Evolutionary conservation across 2,797 vertebrate genomes (phyloP), one percentile per base, ranked within the genome.

Genomic region (Alauda arvensis): DNA sequence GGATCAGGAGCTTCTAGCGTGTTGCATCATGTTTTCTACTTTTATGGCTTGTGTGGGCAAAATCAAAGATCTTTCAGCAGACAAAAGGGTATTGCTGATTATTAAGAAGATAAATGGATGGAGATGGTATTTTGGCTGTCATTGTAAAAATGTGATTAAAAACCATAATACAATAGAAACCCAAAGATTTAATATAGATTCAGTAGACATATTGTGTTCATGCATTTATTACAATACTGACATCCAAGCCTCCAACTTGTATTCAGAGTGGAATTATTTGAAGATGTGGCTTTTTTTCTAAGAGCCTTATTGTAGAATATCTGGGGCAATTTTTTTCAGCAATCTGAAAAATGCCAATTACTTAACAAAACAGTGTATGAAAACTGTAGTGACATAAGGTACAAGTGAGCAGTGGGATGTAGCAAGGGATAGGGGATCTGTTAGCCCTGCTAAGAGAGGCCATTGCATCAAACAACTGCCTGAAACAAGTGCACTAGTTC

Each of bases 181-280:
- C 23, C 79, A 69, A 66, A 83, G 94, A 94, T 94, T 93, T 94
- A 92, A 94, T 95, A 94, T 88, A 93, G 94, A 94, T 95, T 63
- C 45, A 31, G 70, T 60, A 63, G 82, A 55, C 18, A 8, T 60
- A 49, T 39, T 82, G 68, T 43, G 39, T 57, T 91, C 33, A 21
- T 3, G 0, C 76, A 71, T 84, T 92, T 94, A 87, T 92, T 89
- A 66, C 31, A 75, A 80, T 56, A 59, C 56, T 79, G 77, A 29
- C 37, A 71, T 65, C 43, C 55, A 61, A 48, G 43, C 39, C 11
- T 89, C 29, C 59, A 51, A 42, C n/a, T 86, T 72, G 13, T 66
- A 28, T 84, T 88, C 11, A 82, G 46, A 77, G 33, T 52, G 40
- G 42, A 71, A 51, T 92, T 72, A 71, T 66, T 85, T 83, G 53